phyloP scores from a whole-genome alignment of 2,797 vertebrate genomes.

The Chloroceryle inda region DNA sequence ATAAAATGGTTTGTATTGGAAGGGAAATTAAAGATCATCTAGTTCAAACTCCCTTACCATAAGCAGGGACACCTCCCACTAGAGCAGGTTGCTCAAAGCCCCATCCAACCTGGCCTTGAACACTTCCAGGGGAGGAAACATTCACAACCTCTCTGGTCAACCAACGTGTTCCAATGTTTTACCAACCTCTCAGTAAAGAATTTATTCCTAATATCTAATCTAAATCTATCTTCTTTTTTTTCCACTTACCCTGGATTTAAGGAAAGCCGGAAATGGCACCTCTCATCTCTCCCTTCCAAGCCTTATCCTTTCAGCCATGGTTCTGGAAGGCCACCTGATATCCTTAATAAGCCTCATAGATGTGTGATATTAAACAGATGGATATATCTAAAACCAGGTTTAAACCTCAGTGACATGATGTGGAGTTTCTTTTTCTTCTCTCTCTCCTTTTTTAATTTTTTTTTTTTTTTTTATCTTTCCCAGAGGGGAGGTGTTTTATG shows the following conservation, averaged over 20 bases:
- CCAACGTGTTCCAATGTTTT: background rate
- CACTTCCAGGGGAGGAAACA: background rate
- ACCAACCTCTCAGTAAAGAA: background rate
- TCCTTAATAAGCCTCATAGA: background rate
- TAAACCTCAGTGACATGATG: background rate
- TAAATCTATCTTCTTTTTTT: no score
- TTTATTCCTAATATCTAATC: background rate
- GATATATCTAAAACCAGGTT: background rate
- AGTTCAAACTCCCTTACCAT: background rate
- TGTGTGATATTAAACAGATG: background rate
- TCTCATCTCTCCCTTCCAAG: background rate
- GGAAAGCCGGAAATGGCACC: background rate
- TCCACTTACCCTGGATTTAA: background rate
- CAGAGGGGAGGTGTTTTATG: background rate
- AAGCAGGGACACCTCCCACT: background rate
- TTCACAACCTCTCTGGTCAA: background rate
- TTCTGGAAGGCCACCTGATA: background rate
- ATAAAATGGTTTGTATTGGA: background rate
- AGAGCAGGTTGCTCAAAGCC: background rate
- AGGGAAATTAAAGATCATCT: background rate
- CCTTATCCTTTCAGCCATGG: background rate
- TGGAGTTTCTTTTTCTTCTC: background rate
- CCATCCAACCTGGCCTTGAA: background rate
- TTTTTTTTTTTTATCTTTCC: background rate
- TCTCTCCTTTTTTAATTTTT: background rate